Base-by-base conservation (phyloP, 2,888 invertebrate species). In the Morpho helenor region DNA sequence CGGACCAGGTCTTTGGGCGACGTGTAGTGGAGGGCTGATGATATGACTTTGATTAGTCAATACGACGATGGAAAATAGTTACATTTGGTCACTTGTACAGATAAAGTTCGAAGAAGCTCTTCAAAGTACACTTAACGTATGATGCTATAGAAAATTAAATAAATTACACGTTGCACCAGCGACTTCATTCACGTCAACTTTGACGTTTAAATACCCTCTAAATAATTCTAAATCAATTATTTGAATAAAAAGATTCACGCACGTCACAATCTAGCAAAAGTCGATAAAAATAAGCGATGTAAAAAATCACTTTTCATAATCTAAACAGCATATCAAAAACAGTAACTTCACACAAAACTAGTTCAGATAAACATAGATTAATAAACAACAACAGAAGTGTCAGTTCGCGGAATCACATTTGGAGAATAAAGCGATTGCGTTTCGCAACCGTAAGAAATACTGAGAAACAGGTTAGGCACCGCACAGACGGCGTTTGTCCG, bases 341-440 rank as follows among this genome's bases (percentile, higher is more conserved):
- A 56, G 57, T 51, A 57, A 63, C 66, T 66, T 70, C 66, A 65
- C 66, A 65, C 67, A 69, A 68, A 71, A 70, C 68, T 68, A 66
- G 81, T 74, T 75, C 77, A 82, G 73, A 84, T 82, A 86, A 84
- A 87, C 86, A 86, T 68, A 84, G 83, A 84, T 77, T 82, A 85
- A 77, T 83, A 83, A 84, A 85, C 82, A 83, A 80, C 75, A 83
- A 82, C 83, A 87, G 84, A 85, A 85, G 83, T 83, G 84, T 75
- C 83, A 82, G 83, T 88, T 87, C 88, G 82, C 77, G 66, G 88
- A 89, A 88, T 71, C 68, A 62, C 57, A 66, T 66, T 43, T 67
- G 66, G 79, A 75, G 85, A 80, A 87, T 87, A 84, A 86, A 87
- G 86, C 79, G 75, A 84, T 86, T 69, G 73, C 73, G 74, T 88